Percentiles rank a stretch among this genome's conserved stretches.
Conservation (phyloP, 2,797 vertebrate genomes). For the Danio kyathit region DNA sequence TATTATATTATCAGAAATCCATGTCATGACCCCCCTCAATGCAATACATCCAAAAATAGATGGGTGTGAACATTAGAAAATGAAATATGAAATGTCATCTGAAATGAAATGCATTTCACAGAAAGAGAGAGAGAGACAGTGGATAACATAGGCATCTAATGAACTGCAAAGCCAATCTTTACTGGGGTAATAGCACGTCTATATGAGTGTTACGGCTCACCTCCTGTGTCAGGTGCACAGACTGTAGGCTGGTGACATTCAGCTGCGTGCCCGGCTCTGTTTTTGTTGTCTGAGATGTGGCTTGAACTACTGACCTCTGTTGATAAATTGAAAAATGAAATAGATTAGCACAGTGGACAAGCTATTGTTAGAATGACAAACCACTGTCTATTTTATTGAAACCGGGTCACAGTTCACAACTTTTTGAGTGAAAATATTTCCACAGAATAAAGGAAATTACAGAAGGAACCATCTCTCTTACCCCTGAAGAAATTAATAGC, state of each 20-base stretch:
- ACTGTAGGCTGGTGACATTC: conserved; percentile 87
- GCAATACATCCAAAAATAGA: background rate
- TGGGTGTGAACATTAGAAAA: background rate
- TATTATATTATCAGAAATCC: background rate
- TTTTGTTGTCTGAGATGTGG: conserved; percentile 87
- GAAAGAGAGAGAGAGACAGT: background rate
- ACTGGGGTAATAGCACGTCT: conserved; percentile 3
- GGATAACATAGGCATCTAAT: conserved; percentile 26
- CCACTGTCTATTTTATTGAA: background rate
- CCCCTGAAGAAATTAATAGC: background rate
- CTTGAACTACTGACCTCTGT: conserved; percentile 91
- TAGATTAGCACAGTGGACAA: background rate
- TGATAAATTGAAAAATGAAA: conserved; percentile 50
- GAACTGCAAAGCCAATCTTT: background rate
- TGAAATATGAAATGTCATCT: background rate
- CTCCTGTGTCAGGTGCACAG: conserved; percentile 89
- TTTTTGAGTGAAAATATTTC: background rate
- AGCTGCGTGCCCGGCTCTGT: conserved; percentile 87
- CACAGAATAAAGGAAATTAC: background rate
- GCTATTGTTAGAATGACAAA: background rate
- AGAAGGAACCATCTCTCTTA: background rate
- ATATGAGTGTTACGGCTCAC: conserved; percentile 64
- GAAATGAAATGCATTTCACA: background rate
- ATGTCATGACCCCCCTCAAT: background rate
- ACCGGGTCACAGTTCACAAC: background rate